Conservation (phyloP, 2,888 invertebrate species). For the Zygothrica quintamaculata region DNA sequence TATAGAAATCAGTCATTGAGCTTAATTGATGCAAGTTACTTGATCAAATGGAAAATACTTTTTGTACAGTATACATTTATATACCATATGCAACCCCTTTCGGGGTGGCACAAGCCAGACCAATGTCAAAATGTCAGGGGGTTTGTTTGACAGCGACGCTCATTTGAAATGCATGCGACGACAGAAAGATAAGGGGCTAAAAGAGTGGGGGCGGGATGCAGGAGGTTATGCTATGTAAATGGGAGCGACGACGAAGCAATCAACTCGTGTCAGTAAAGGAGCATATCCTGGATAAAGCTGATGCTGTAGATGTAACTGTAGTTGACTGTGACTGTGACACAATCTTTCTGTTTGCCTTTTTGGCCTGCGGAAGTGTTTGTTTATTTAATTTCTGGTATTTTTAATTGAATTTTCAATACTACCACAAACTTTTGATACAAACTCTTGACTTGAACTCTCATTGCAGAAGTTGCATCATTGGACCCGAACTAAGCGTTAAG, state of each 20-base stretch:
- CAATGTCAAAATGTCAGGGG: constrained; percentile 35
- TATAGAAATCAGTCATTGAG: constrained; percentile 10
- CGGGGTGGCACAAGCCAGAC: constrained; percentile 29
- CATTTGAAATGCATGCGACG: constrained; percentile 72
- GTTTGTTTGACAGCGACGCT: constrained; percentile 54
- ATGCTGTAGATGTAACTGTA: constrained; percentile 26
- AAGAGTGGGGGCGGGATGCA: not conserved
- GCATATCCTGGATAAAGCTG: constrained; percentile 57
- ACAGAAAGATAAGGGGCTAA: constrained; percentile 37
- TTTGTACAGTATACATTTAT: constrained; percentile 5
- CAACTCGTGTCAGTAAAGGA: constrained; percentile 61
- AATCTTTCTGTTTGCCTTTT: constrained; percentile 46
- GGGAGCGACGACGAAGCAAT: constrained; percentile 57
- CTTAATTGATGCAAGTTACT: constrained; percentile 29
- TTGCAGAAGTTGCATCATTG: constrained; percentile 92
- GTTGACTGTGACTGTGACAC: constrained; percentile 8
- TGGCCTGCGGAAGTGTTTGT: constrained; percentile 72
- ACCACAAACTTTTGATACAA: constrained; percentile 46
- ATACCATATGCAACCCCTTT: constrained; percentile 51
- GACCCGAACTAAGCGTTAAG: constrained; percentile 89
- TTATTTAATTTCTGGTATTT: constrained; percentile 76
- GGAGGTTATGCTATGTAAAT: constrained; percentile 13
- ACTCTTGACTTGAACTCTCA: constrained; percentile 24
- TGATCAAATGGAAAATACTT: constrained; percentile 37
- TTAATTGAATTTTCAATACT: constrained; percentile 75